Percentiles rank a stretch among this genome's conserved stretches.
Conservation (phyloP, 2,888 invertebrate species). For the Drosophila longiperda region DNA sequence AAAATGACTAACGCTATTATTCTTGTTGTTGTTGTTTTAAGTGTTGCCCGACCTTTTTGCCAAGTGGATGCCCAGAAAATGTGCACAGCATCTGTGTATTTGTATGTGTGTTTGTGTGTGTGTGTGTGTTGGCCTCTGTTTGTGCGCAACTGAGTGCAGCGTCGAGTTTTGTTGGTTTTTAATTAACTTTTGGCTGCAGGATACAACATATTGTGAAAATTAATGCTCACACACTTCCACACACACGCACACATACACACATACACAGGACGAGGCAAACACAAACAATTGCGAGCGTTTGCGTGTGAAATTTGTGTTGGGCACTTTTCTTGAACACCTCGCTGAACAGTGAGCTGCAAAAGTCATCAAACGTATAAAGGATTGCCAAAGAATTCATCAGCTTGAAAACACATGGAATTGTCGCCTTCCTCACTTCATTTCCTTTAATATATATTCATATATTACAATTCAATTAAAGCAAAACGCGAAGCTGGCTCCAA, state of each 20-base stretch:
- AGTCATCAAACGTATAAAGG: constrained; percentile 35
- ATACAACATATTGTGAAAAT: constrained; percentile 84
- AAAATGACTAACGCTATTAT: constrained; percentile 55
- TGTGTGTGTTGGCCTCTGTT: constrained; percentile 6
- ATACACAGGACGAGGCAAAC: constrained; percentile 38
- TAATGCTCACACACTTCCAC: constrained; percentile 67
- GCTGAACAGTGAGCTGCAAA: constrained; percentile 8
- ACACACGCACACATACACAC: constrained; percentile 31
- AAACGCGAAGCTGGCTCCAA: neutral
- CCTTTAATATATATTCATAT: constrained; percentile 1
- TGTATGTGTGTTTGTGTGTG: constrained; percentile 10
- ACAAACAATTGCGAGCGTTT: constrained; percentile 48
- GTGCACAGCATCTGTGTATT: constrained; percentile 6
- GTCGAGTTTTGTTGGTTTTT: constrained; percentile 85
- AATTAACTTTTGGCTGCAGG: constrained; percentile 85
- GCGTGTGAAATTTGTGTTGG: constrained; percentile 52
- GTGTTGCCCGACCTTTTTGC: constrained; percentile 48
- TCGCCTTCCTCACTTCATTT: neutral
- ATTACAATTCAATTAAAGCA: neutral
- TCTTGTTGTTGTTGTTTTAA: constrained; percentile 20
- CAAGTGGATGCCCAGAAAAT: constrained; percentile 40
- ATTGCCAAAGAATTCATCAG: constrained; percentile 35
- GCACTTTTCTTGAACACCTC: constrained; percentile 37
- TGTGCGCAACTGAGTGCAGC: constrained; percentile 47
- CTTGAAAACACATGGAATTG: constrained; percentile 24